Conservation (phyloP, 2,797 vertebrate genomes). For the Peromyscus eremicus region DNA sequence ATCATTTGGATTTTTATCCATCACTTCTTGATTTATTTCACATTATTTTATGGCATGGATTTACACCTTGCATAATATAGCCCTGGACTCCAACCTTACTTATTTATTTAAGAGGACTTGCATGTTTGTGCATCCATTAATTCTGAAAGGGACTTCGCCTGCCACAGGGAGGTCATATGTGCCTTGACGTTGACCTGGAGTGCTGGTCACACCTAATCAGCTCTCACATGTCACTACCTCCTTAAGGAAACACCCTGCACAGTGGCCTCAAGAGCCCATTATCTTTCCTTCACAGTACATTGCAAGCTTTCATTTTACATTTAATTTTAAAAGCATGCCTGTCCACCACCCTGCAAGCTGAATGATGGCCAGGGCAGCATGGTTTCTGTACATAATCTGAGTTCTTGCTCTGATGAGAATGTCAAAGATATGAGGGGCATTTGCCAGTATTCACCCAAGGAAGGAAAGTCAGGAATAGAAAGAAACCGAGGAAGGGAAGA, state of each 20-base stretch:
- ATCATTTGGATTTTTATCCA: neutral
- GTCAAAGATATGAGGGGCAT: neutral
- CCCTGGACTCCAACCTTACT: neutral
- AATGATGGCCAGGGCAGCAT: rapidly evolving
- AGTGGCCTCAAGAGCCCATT: neutral
- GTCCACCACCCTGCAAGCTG: neutral
- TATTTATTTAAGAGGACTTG: neutral
- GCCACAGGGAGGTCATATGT: neutral
- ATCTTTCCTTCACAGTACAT: neutral
- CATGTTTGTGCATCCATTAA: too few species aligned
- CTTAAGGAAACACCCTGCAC: neutral
- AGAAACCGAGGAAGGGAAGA: neutral
- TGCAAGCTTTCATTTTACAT: neutral
- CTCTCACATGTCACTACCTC: neutral
- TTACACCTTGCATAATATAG: rapidly evolving
- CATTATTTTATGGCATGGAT: neutral
- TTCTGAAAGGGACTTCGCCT: neutral
- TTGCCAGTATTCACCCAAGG: neutral
- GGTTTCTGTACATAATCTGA: neutral
- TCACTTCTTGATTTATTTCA: neutral
- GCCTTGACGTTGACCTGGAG: neutral
- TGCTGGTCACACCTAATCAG: neutral
- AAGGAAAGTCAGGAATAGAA: neutral
- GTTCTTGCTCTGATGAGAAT: neutral
- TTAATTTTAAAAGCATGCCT: neutral